Evolutionary conservation across 2,888 invertebrate species (phyloP).

Genomic region (Chironomus tentans): DNA sequence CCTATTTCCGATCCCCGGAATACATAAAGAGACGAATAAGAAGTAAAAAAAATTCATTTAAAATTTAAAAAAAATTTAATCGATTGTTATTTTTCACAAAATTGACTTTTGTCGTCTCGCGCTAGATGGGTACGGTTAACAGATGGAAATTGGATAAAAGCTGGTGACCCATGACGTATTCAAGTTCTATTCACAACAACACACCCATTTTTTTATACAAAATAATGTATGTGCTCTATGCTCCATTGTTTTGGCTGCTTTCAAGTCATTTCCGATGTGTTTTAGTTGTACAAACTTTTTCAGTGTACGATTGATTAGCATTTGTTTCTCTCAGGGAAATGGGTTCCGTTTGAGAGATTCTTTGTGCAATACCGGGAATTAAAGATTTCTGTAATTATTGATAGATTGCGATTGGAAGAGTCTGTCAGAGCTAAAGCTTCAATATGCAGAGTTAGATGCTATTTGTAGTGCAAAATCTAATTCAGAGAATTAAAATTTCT

Average conservation of each 20-base stretch:
- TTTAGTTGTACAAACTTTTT: background rate
- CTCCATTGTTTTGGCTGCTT: constrained; percentile 5
- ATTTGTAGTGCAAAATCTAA: too few species aligned
- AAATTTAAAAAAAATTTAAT: constrained; percentile 3
- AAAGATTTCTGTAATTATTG: background rate
- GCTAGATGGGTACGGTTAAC: constrained; percentile 14
- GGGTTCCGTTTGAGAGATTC: background rate
- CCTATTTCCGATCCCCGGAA: constrained; percentile 17
- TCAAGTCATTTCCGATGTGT: constrained; percentile 22
- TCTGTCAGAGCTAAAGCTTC: too few species aligned
- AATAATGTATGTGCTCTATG: background rate
- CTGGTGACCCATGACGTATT: constrained; percentile 21
- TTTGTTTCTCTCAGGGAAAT: background rate
- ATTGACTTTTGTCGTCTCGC: background rate
- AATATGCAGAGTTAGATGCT: too few species aligned
- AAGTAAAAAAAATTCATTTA: too few species aligned
- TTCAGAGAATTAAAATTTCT: too few species aligned
- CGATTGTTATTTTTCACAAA: background rate
- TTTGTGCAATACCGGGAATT: background rate
- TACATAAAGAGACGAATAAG: too few species aligned
- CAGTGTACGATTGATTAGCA: constrained; percentile 10
- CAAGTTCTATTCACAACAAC: background rate
- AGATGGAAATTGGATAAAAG: constrained; percentile 21
- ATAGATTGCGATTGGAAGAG: too few species aligned
- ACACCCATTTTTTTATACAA: background rate